Base-by-base conservation (phyloP, 1,140 invertebrate species). In the Drosophila sulfurigaster region DNA sequence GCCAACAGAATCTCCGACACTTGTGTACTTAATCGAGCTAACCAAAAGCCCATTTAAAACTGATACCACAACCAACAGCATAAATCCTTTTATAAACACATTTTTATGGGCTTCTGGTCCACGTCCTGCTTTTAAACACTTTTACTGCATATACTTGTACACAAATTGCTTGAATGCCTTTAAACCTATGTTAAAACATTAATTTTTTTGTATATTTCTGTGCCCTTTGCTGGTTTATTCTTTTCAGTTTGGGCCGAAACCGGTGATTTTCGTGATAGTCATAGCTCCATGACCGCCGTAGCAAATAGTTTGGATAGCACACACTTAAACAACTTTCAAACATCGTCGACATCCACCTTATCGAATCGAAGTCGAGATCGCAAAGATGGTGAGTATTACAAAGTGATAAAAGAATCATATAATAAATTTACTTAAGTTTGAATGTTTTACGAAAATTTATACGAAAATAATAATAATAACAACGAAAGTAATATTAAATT, bases 231-330 rank as follows among this genome's bases (percentile, higher is more conserved):
- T 92, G 91, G 91, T 81, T 94, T 94, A 91, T 94, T 93, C 79
- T 91, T 96, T 95, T 81, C 94, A 97, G 96, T 97, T 92, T 97
- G 96, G 96, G 96, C 96, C 63, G 96, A 97, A 93, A 96, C 95
- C 38, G 96, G 95, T 69, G 96, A 97, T 93, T 97, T 97, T 93
- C 94, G 96, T 77, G 96, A 97, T 91, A 96, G 95, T 72, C 96
- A 96, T 91, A 95, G 94, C 92, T 94, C 95, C 78, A 93, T 96
- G 91, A 94, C 96, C 92, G 95, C 95, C 16, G 94, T 91, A 93
- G 95, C 88, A 80, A 82, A 93, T 93, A 93, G 94, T 91, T 94
- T 96, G 93, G 94, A 96, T 87, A 94, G 95, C 91, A 94, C 94
- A 56, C 94, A 95, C 64, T 86, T 95, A 74, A 93, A 94, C 69